phyloP scores from a whole-genome alignment of 2,888 invertebrate species.

The Cataglyphis albicans region DNA sequence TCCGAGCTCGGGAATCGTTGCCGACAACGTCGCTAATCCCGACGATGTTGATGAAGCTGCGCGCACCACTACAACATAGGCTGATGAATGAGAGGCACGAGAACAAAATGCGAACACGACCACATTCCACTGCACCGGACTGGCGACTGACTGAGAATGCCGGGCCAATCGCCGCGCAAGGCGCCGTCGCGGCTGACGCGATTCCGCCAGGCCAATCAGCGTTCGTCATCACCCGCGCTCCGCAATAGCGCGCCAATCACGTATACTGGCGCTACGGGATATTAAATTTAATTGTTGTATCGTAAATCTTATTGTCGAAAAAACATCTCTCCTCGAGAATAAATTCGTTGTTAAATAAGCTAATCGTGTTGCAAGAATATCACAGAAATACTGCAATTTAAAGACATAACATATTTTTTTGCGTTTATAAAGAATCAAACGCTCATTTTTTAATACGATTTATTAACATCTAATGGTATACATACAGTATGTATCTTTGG shows the following conservation, averaged over 20 bases:
- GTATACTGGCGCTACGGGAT: slow-evolving; percentile 3
- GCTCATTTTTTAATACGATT: background rate
- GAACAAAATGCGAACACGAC: slow-evolving; percentile 72
- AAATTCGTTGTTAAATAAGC: background rate
- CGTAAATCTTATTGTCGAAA: background rate
- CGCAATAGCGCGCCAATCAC: slow-evolving; percentile 23
- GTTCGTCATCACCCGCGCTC: background rate
- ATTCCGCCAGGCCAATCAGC: slow-evolving; percentile 13
- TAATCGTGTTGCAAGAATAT: background rate
- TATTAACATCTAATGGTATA: slow-evolving; percentile 5
- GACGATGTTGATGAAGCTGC: background rate
- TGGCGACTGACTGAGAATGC: slow-evolving; percentile 76
- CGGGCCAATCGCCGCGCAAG: slow-evolving; percentile 71
- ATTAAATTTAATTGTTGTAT: background rate
- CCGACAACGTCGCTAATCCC: background rate
- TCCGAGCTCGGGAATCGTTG: background rate
- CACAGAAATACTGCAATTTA: background rate
- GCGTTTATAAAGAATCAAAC: background rate
- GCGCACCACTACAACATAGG: slow-evolving; percentile 60
- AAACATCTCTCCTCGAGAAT: background rate
- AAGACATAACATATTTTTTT: background rate
- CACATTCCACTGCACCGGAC: slow-evolving; percentile 80
- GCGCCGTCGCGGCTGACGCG: slow-evolving; percentile 6
- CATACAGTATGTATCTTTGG: background rate
- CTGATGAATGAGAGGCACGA: slow-evolving; percentile 77